Percentiles rank a stretch among this genome's conserved stretches.
These are phyloP conservation scores for Hypercompe scribonia DNA, from an alignment of 2,888 invertebrate species.

Conservation along the genomic window DNA sequence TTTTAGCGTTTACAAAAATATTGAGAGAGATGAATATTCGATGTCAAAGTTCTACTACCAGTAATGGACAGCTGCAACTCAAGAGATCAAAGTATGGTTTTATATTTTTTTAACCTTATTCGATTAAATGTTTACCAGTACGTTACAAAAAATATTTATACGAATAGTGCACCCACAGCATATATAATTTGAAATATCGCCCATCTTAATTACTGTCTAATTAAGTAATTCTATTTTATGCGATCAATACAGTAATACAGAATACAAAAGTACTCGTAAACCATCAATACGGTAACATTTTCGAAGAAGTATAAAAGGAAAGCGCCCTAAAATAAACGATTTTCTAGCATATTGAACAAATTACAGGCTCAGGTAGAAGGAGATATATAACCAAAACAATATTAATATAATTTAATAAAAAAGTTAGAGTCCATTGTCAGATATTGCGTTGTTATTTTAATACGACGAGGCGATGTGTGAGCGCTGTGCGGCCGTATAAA, in stretches of 20 bases:
- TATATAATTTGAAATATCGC: too few relatives aligned
- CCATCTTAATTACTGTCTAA: too few relatives aligned
- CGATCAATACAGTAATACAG: background rate
- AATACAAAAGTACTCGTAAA: background rate
- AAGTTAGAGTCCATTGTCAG: conserved; percentile 43
- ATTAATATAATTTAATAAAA: conserved; percentile 47
- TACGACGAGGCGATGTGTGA: conserved; percentile 55
- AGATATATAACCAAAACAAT: conserved; percentile 25
- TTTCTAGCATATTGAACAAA: background rate
- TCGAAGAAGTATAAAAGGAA: background rate
- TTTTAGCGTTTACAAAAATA: too few relatives aligned
- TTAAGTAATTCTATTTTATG: too few relatives aligned
- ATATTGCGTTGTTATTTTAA: conserved; percentile 59
- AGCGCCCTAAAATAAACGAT: background rate
- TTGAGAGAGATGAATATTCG: too few relatives aligned
- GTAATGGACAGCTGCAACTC: too few relatives aligned
- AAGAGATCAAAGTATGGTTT: too few relatives aligned
- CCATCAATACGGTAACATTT: background rate
- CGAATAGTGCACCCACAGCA: too few relatives aligned
- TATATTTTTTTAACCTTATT: too few relatives aligned
- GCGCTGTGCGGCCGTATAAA: conserved; percentile 67
- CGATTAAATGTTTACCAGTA: too few relatives aligned
- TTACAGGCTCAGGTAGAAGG: background rate
- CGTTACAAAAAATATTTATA: too few relatives aligned
- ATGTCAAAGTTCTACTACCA: too few relatives aligned